Evolutionary conservation across 2,797 vertebrate genomes (phyloP).

Genomic region (Phoxinus dragarum): DNA sequence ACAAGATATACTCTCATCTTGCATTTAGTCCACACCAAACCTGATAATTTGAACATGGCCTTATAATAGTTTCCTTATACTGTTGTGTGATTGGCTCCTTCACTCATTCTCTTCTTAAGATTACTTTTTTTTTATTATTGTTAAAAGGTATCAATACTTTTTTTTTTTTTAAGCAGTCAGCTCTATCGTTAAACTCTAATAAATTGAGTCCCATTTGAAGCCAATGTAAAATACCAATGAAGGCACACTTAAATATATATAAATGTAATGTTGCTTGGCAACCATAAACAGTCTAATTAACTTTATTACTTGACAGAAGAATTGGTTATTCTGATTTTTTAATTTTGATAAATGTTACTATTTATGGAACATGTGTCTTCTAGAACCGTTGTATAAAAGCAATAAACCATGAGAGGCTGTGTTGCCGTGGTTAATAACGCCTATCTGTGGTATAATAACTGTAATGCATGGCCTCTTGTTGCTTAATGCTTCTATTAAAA

Average conservation of each 20-base stretch:
- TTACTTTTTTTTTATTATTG: not conserved
- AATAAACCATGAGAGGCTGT: not conserved
- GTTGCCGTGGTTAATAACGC: not conserved
- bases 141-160: not conserved
- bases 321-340: not conserved
- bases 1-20: not conserved
- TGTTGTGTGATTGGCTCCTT: not conserved
- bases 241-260: not conserved
- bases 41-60: not conserved
- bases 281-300: not conserved
- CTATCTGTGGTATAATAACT: not conserved
- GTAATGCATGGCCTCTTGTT: constrained; percentile 2
- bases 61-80: not conserved
- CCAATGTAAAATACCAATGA: not conserved
- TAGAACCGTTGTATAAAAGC: not conserved
- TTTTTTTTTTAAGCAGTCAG: not conserved
- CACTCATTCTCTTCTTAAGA: not conserved
- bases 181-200: not conserved
- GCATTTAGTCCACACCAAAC: not conserved
- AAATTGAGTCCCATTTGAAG: not conserved
- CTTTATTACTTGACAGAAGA: not conserved
- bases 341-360: not conserved
- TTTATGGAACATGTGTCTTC: not conserved
- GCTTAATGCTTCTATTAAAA: constrained; percentile 12
- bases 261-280: not conserved